Evolutionary conservation across 2,797 vertebrate genomes (phyloP).

Genomic region (Chelon auratus): DNA sequence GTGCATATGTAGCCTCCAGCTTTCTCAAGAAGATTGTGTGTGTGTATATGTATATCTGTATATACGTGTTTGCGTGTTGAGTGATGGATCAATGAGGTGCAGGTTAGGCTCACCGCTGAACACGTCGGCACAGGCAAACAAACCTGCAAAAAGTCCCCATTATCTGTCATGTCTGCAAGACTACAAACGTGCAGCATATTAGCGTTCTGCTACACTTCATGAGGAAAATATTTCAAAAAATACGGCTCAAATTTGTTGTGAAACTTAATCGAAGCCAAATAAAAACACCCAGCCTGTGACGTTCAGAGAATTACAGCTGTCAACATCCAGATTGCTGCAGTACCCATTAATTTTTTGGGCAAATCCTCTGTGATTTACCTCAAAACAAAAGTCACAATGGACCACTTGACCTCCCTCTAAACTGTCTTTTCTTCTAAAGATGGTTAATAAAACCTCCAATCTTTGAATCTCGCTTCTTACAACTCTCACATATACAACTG

Average conservation of each 20-base stretch:
- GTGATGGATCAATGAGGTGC: conserved; percentile 34
- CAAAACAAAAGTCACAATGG: conserved; percentile 7
- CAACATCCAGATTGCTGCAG: background rate
- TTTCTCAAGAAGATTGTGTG: conserved; percentile 13
- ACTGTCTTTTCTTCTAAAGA: conserved; percentile 4
- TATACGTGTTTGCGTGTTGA: conserved; percentile 42
- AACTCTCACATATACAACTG: conserved; percentile 7
- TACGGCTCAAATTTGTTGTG: background rate
- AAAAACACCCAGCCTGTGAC: background rate
- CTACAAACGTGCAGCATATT: background rate
- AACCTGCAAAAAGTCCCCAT: background rate
- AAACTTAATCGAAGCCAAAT: background rate
- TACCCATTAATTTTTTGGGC: conserved; percentile 20
- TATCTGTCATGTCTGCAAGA: background rate
- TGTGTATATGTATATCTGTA: background rate
- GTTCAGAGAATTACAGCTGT: conserved; percentile 10
- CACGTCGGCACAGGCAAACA: conserved; percentile 50
- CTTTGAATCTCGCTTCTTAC: conserved; percentile 18
- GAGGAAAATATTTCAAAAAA: background rate
- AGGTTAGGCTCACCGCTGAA: conserved; percentile 8
- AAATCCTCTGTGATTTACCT: conserved; percentile 26
- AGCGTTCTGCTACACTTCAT: too few species aligned
- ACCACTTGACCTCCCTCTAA: conserved; percentile 29
- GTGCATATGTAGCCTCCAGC: conserved; percentile 31
- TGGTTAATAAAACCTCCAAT: conserved; percentile 11